Conservation (phyloP, 2,888 invertebrate genomes). For the Rapana venosa region DNA sequence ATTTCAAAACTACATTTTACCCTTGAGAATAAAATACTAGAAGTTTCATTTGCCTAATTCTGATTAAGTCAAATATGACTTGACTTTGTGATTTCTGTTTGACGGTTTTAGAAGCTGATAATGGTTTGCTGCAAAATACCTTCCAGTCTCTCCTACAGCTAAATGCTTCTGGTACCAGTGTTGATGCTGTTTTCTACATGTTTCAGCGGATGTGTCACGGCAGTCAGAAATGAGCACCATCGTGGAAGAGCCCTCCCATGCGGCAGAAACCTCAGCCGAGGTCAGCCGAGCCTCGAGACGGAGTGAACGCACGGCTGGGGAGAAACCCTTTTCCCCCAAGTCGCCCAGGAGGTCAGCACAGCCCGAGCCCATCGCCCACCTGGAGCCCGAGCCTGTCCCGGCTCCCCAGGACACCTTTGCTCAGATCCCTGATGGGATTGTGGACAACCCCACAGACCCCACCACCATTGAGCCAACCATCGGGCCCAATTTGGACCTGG, state of each 20-base stretch:
- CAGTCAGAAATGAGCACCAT: constrained; percentile 70
- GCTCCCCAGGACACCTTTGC: constrained; percentile 65
- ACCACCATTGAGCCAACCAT: constrained; percentile 52
- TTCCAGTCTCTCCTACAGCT: too few relatives aligned
- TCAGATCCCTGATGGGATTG: constrained; percentile 63
- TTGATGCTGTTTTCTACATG: neutral
- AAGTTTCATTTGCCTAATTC: too few relatives aligned
- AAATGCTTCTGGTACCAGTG: neutral
- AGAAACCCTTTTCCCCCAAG: constrained; percentile 26
- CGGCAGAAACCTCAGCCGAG: constrained; percentile 48
- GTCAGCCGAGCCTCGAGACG: constrained; percentile 53
- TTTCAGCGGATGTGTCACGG: constrained; percentile 51
- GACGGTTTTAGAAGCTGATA: neutral
- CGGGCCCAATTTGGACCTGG: constrained; percentile 59
- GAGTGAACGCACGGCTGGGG: constrained; percentile 49
- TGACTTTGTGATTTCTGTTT: too few relatives aligned
- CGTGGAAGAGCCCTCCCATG: constrained; percentile 66
- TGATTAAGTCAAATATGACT: too few relatives aligned
- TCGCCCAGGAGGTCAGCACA: constrained; percentile 52
- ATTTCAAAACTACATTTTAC: too few relatives aligned
- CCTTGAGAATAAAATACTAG: too few relatives aligned
- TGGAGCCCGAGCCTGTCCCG: constrained; percentile 46
- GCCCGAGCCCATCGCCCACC: constrained; percentile 55
- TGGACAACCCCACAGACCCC: constrained; percentile 68
- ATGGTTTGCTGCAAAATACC: too few relatives aligned